Percentiles rank a stretch among this genome's conserved stretches.
phyloP scores from a whole-genome alignment of 2,113 vertebrate genomes.

The Sinocyclocheilus grahami region DNA sequence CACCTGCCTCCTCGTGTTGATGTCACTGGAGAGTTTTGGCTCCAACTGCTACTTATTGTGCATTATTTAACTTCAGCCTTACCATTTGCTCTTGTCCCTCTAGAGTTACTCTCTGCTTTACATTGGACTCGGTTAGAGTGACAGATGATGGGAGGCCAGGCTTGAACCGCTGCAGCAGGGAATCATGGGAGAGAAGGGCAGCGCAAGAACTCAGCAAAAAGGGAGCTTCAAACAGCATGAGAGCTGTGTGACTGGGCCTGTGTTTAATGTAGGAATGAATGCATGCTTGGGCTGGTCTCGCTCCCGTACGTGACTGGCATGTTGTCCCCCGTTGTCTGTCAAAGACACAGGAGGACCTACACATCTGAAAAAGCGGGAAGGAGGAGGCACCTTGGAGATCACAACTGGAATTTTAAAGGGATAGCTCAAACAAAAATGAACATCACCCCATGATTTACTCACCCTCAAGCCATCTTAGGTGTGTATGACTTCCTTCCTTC shows the following conservation, averaged over 20 bases:
- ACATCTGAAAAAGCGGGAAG: not conserved
- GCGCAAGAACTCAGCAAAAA: constrained; percentile 26
- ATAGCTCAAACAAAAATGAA: too few species aligned
- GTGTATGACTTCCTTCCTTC: too few species aligned
- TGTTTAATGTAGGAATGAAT: constrained; percentile 57
- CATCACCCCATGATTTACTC: too few species aligned
- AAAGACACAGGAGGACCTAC: not conserved
- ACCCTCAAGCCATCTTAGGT: too few species aligned
- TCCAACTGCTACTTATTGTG: not conserved
- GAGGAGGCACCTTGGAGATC: not conserved
- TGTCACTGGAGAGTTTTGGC: constrained; percentile 20
- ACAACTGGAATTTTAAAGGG: not conserved
- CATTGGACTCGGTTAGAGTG: constrained; percentile 41
- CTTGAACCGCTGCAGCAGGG: constrained; percentile 29
- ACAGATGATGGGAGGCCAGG: constrained; percentile 23
- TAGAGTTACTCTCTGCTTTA: not conserved
- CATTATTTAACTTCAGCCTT: constrained; percentile 39
- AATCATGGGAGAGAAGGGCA: not conserved
- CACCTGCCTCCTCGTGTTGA: not conserved
- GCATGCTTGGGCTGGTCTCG: constrained; percentile 47
- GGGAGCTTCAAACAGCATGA: constrained; percentile 46
- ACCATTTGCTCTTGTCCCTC: not conserved
- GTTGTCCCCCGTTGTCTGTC: constrained; percentile 25
- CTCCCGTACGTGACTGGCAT: constrained; percentile 44
- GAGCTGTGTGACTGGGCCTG: constrained; percentile 37